Evolutionary conservation across 2,888 invertebrate genomes (phyloP).

Genomic region (Apodemia mormo): DNA sequence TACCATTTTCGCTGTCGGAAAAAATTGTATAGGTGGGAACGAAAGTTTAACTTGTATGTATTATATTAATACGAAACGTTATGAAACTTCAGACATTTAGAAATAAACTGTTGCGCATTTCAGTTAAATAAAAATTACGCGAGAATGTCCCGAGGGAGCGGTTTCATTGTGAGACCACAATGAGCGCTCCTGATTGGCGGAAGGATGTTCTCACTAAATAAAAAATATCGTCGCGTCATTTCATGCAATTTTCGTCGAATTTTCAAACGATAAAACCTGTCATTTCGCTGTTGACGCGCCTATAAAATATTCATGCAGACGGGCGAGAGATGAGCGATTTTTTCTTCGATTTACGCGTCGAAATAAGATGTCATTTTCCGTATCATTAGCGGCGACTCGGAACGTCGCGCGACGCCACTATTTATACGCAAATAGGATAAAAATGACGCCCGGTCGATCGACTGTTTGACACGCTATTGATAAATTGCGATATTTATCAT

Average conservation of each 20-base stretch:
- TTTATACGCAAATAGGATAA: constrained; percentile 82
- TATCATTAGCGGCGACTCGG: constrained; percentile 79
- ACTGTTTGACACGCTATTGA: constrained; percentile 79
- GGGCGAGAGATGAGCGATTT: constrained; percentile 79
- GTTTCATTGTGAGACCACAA: constrained; percentile 73
- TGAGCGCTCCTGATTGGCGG: constrained; percentile 80
- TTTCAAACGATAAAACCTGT: constrained; percentile 83
- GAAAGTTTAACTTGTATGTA: constrained; percentile 19
- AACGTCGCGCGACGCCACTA: constrained; percentile 73
- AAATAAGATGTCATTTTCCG: constrained; percentile 83
- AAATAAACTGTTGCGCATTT: constrained; percentile 72
- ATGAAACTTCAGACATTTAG: constrained; percentile 49
- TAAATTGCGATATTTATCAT: constrained; percentile 77
- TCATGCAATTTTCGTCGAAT: constrained; percentile 79
- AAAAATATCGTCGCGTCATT: constrained; percentile 81
- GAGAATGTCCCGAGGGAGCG: constrained; percentile 67
- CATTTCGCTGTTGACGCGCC: constrained; percentile 81
- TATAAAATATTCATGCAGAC: constrained; percentile 81
- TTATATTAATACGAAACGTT: constrained; percentile 39
- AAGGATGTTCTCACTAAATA: constrained; percentile 81
- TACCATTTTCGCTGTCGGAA: not conserved
- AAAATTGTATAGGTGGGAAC: not conserved
- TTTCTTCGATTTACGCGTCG: constrained; percentile 80
- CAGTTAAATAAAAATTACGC: constrained; percentile 76
- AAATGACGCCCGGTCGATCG: constrained; percentile 78